Conservation (phyloP, 2,113 vertebrate genomes). For the Aspiorhynchus laticeps region DNA sequence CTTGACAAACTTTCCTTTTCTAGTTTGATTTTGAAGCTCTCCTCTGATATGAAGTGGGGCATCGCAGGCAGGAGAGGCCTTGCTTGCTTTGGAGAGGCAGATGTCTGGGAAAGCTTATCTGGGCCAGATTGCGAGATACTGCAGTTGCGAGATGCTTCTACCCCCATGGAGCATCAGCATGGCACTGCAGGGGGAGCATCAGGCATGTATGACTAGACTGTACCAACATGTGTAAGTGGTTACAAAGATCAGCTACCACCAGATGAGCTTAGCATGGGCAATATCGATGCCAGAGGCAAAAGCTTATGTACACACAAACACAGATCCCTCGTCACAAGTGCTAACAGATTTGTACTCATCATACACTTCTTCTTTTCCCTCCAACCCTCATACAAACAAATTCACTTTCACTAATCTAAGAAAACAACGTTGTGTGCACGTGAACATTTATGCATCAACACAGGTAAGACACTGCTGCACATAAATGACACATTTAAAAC, state of each 20-base stretch:
- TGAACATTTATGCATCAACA: constrained; percentile 38
- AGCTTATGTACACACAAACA: constrained; percentile 32
- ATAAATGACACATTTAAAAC: constrained; percentile 35
- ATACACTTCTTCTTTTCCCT: neutral
- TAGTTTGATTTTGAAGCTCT: neutral
- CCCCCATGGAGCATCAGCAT: constrained; percentile 49
- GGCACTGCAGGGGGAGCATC: constrained; percentile 35
- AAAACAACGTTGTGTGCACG: constrained; percentile 24
- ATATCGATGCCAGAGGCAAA: constrained; percentile 47
- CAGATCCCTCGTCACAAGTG: constrained; percentile 5
- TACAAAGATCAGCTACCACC: constrained; percentile 59
- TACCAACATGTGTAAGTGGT: constrained; percentile 56
- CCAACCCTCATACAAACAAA: constrained; percentile 19
- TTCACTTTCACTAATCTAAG: constrained; percentile 36
- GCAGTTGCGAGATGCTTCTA: constrained; percentile 47
- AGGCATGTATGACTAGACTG: constrained; percentile 40
- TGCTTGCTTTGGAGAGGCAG: constrained; percentile 51
- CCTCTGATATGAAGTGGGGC: constrained; percentile 21
- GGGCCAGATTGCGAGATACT: constrained; percentile 50
- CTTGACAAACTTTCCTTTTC: neutral
- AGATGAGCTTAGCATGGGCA: constrained; percentile 51
- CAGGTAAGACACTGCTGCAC: neutral
- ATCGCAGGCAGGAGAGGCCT: constrained; percentile 43
- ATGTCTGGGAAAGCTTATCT: constrained; percentile 50
- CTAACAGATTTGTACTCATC: constrained; percentile 25